Percentiles rank a stretch among this genome's conserved stretches.
Evolutionary conservation across 1,140 invertebrate species (phyloP).

Genomic region (Pogonus chalceus): DNA sequence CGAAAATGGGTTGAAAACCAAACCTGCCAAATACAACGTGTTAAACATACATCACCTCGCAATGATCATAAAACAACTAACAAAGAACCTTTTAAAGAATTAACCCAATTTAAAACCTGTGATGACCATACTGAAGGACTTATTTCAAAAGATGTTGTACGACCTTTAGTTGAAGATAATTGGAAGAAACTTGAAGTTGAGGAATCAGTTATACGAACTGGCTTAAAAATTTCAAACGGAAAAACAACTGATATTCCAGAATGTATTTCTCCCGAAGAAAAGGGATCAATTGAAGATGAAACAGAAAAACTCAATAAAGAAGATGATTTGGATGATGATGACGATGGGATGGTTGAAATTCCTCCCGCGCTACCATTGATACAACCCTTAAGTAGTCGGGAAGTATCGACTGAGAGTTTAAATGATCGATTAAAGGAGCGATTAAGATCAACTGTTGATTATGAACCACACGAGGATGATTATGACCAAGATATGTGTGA

Average conservation of each 20-base stretch:
- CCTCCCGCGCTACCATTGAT: conserved; percentile 65
- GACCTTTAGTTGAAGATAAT: conserved; percentile 37
- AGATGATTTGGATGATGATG: conserved; percentile 59
- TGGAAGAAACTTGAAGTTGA: conserved; percentile 39
- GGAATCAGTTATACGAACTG: conserved; percentile 45
- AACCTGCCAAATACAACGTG: conserved; percentile 61
- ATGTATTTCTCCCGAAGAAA: conserved; percentile 28
- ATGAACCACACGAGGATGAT: conserved; percentile 20
- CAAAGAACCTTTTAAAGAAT: conserved; percentile 44
- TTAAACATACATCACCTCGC: conserved; percentile 37
- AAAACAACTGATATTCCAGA: conserved; percentile 26
- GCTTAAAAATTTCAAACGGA: conserved; percentile 35
- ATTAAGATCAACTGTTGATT: conserved; percentile 45
- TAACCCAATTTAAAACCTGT: conserved; percentile 51
- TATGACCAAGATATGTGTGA: conserved; percentile 26
- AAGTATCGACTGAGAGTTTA: conserved; percentile 68
- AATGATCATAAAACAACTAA: conserved; percentile 29
- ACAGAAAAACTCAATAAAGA: conserved; percentile 18
- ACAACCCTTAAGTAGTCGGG: conserved; percentile 61
- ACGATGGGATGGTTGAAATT: conserved; percentile 58
- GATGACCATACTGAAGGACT: conserved; percentile 41
- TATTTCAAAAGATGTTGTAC: conserved; percentile 35
- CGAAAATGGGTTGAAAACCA: conserved; percentile 89
- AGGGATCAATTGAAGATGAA: conserved; percentile 20
- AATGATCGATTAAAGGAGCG: conserved; percentile 56